phyloP scores from a whole-genome alignment of 2,888 invertebrate species.

The Parelbella ahira region DNA sequence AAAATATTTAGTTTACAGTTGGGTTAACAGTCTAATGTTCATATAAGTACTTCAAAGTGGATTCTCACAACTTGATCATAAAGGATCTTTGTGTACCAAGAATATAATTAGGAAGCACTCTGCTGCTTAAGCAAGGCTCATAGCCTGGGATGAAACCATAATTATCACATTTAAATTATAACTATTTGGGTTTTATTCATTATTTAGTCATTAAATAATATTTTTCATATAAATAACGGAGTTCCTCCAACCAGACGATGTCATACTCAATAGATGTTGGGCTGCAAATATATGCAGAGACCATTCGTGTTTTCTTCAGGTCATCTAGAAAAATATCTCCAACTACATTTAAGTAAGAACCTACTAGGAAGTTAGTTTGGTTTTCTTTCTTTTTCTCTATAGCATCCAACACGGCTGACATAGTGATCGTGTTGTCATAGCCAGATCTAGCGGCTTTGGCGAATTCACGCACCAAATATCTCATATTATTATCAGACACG shows the following conservation, averaged over 20 bases:
- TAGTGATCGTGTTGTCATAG: conserved; percentile 47
- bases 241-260: conserved; percentile 66
- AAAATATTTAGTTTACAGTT: too few relatives aligned
- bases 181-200: background rate
- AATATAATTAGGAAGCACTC: too few relatives aligned
- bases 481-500: conserved; percentile 39
- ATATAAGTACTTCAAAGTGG: too few relatives aligned
- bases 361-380: conserved; percentile 44
- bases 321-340: conserved; percentile 69
- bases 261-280: conserved; percentile 53
- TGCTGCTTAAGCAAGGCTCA: too few relatives aligned
- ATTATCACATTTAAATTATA: too few relatives aligned
- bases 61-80: too few relatives aligned
- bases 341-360: conserved; percentile 50
- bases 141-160: too few relatives aligned
- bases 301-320: conserved; percentile 47
- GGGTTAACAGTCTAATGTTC: too few relatives aligned
- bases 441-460: conserved; percentile 43
- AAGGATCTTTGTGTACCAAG: too few relatives aligned
- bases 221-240: conserved; percentile 64
- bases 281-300: conserved; percentile 57
- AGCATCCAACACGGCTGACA: conserved; percentile 52
- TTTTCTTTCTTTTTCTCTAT: conserved; percentile 43
- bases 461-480: conserved; percentile 46
- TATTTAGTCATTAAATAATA: conserved; percentile 50